Base-by-base conservation (phyloP, 2,888 invertebrate genomes). In the Agonopterix subpropinquella region DNA sequence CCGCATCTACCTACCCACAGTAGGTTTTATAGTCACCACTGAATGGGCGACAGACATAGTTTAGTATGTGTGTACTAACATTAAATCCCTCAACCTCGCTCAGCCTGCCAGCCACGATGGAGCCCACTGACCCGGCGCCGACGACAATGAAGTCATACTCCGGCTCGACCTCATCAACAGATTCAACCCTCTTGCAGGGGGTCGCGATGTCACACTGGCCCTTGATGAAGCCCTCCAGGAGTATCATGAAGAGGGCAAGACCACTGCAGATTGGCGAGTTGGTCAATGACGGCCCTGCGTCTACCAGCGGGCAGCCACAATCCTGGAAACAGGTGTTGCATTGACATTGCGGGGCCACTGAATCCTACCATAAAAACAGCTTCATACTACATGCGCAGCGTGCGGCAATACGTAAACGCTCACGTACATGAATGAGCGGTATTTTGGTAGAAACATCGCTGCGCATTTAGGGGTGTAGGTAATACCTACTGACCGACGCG, bases 131-230 rank as follows among this genome's bases (percentile, higher is more conserved):
- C 0, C 92, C 92, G 8, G 89, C 91, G 0, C 92, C 92, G 10
- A 92, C 89, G 4, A 92, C 91, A 9, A 92, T 89, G 60, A 91
- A 92, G 63, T 92, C 92, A 57, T 92, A 92, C 18, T 78, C 80
- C 1, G 68, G 54, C 8, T 85, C 79, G 1, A 74, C 53, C 0
- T 67, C 61, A 1, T 66, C 53, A 41, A 66, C 71, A 0, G 91
- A 88, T 11, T 54, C 63, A 4, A 92, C 77, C 48, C 91, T 78
- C 28, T 85, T 70, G 70, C 92, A 92, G 0, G 91, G 87, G 15
- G 89, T 82, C 2, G 89, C 80, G 48, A 91, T 75, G 1, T 68
- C 61, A 50, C 91, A 91, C 13, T 83, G 69, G 2, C 89, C 89
- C 56, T 88, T 80, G 8, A 92, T 71, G 65, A 89, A 91, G 1